Evolutionary conservation across 1,140 invertebrate genomes (phyloP), one percentile per base, ranked within the genome.

Genomic region (Spodoptera frugiperda): DNA sequence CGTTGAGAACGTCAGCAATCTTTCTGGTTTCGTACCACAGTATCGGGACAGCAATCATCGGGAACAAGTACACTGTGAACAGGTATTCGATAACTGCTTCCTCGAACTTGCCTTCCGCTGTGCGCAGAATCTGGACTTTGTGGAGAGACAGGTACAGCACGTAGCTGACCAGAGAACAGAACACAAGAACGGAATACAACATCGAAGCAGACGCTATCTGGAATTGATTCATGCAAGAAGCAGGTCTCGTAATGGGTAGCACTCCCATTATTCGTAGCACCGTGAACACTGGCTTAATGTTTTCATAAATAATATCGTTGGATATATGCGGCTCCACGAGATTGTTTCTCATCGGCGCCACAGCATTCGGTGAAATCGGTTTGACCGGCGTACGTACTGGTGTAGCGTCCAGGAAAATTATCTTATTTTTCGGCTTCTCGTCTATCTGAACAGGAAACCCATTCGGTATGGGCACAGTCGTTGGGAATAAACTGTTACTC

Each of bases 1-100:
- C 94, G 63, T 95, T 96, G 17, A 96, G 92, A 3, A 96, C 93
- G 1, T 76, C 86, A 0, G 95, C 95, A 74, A 96, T 95, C 88
- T 96, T 96, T 53, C 90, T 89, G 2, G 95, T 95, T 80, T 96
- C 96, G 80, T 95, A 95, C 95, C 96, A 96, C 33, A 95, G 80
- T 53, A 96, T 93, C 0, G 96, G 96, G 70, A 96, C 93, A 0
- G 95, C 88, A 14, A 95, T 87, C 83, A 96, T 94, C 0, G 96
- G 96, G 71, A 96, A 92, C 33, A 96, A 92, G 84, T 96, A 96
- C 0, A 96, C 95, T 3, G 95, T 95, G 82, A 96, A 96, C 1
- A 96, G 87, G 84, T 96, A 96, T 70, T 95, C 96, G 79, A 96
- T 96, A 1, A 96, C 96, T 1, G 96, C 96, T 87, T 96, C 96